Evolutionary conservation across 1,140 invertebrate genomes (phyloP).

Genomic region (Drosophila kikkawai): DNA sequence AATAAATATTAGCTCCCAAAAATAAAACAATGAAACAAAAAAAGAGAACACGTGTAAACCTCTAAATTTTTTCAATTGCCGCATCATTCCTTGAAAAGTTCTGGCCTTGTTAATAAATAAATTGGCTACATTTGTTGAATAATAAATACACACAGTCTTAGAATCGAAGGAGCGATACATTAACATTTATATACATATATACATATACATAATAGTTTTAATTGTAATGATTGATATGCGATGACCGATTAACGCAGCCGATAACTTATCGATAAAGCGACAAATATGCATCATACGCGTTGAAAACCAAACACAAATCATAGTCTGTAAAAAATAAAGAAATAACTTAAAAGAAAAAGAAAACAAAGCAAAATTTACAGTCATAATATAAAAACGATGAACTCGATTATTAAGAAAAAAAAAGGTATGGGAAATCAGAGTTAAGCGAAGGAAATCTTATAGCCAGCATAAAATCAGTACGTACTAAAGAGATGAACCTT

Average conservation of each 20-base stretch:
- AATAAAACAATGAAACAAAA: not conserved
- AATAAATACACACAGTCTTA: slow-evolving; percentile 5
- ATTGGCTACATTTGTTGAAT: slow-evolving; percentile 17
- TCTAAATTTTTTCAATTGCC: slow-evolving; percentile 17
- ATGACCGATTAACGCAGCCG: slow-evolving; percentile 28
- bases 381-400: not conserved
- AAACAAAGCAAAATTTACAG: slow-evolving; percentile 7
- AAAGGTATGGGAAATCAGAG: slow-evolving; percentile 21
- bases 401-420: slow-evolving; percentile 16
- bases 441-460: slow-evolving; percentile 35
- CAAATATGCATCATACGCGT: slow-evolving; percentile 40
- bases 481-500: slow-evolving; percentile 57
- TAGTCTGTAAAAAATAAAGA: slow-evolving; percentile 56
- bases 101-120: slow-evolving; percentile 23
- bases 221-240: slow-evolving; percentile 24
- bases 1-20: slow-evolving; percentile 20
- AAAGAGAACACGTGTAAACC: not conserved
- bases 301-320: slow-evolving; percentile 75
- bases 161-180: slow-evolving; percentile 24
- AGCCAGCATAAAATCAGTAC: slow-evolving; percentile 64
- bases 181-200: slow-evolving; percentile 3
- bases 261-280: slow-evolving; percentile 36
- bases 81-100: slow-evolving; percentile 12
- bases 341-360: slow-evolving; percentile 6
- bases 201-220: slow-evolving; percentile 47